Conservation (phyloP, 2,113 vertebrate genomes). For the Ailurus styani region DNA sequence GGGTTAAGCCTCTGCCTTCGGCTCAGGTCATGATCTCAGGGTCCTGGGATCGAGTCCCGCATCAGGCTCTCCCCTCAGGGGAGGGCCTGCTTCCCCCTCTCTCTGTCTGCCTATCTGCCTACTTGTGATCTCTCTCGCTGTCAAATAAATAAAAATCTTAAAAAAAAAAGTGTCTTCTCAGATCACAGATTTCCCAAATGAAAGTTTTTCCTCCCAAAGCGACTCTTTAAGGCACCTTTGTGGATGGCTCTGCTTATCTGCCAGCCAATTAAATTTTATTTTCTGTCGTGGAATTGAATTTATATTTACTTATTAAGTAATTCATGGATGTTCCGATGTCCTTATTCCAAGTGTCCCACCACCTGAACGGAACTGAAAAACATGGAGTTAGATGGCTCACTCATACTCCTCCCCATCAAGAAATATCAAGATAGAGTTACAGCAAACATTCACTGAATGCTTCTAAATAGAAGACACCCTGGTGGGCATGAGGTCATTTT, state of each 20-base stretch:
- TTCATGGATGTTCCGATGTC: background rate
- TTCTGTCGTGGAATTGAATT: background rate
- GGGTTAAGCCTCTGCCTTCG: too few species aligned
- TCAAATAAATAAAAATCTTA: too few species aligned
- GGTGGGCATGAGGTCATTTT: rapidly evolving
- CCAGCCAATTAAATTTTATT: background rate
- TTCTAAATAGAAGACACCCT: background rate
- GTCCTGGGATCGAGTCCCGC: too few species aligned
- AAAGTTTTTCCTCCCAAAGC: background rate
- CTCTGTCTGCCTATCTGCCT: too few species aligned
- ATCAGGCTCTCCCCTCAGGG: too few species aligned
- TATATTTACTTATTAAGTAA: background rate
- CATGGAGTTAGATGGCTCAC: background rate
- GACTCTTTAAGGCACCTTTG: background rate
- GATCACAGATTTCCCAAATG: background rate
- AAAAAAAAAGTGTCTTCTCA: too few species aligned
- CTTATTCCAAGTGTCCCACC: background rate
- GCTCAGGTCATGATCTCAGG: too few species aligned
- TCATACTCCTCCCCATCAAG: background rate
- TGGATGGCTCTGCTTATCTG: background rate
- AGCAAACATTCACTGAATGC: background rate
- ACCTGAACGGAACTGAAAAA: background rate
- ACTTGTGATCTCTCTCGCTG: too few species aligned
- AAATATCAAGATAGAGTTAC: background rate
- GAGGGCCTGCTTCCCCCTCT: too few species aligned